phyloP scores from a whole-genome alignment of 2,113 vertebrate species.

The Petaurus breviceps region DNA sequence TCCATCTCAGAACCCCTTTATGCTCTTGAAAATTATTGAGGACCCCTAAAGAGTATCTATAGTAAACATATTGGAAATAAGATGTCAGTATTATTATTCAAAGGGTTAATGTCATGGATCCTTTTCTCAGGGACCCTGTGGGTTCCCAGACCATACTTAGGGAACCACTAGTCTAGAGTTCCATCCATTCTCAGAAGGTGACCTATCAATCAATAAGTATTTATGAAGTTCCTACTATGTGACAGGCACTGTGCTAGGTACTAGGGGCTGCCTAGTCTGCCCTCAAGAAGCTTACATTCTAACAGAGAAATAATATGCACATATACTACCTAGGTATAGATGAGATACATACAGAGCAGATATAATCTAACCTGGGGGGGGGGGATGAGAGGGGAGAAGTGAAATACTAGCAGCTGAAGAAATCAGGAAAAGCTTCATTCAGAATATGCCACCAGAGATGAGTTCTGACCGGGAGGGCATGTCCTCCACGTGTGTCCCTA shows the following conservation, averaged over 20 bases:
- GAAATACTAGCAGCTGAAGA: neutral
- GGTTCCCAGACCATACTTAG: too few relatives aligned
- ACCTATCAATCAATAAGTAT: neutral
- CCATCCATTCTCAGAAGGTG: too few relatives aligned
- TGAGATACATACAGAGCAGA: neutral
- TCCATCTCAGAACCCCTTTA: too few relatives aligned
- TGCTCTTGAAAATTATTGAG: too few relatives aligned
- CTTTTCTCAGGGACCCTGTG: too few relatives aligned
- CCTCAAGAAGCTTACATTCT: neutral
- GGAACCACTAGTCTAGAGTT: too few relatives aligned
- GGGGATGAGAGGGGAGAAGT: neutral
- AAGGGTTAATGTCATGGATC: too few relatives aligned
- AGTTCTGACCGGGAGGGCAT: neutral
- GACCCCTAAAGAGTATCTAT: too few relatives aligned
- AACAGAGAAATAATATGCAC: too few relatives aligned
- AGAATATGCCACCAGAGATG: neutral
- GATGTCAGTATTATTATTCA: too few relatives aligned
- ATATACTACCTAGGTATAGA: neutral
- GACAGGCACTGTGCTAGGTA: neutral
- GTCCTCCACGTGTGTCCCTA: neutral
- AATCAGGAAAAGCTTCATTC: neutral
- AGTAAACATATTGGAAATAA: too few relatives aligned
- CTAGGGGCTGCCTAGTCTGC: neutral
- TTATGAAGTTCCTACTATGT: neutral
- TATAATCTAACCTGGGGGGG: neutral